A percentile compares a stretch with the other conserved stretches of the same genome.
Evolutionary conservation across 2,113 vertebrate species (phyloP).

Genomic region (Mesoclemmys tuberculata): DNA sequence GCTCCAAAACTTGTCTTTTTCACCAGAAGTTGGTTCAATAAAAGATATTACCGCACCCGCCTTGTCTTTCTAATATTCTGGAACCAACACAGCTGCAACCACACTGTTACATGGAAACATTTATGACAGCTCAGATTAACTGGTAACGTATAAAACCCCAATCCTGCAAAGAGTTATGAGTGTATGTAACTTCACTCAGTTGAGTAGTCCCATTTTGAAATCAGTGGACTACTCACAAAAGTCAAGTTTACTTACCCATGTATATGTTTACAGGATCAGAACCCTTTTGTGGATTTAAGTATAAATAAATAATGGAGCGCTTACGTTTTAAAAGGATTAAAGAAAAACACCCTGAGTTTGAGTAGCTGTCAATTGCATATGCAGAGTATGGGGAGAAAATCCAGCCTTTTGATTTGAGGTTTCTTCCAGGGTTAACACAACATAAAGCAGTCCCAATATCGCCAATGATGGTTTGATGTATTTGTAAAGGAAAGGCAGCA

Average conservation of each 20-base stretch:
- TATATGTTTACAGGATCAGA: slow-evolving; percentile 10
- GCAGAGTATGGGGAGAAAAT: background rate
- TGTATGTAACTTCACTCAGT: background rate
- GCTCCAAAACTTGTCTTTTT: background rate
- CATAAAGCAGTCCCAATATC: slow-evolving; percentile 11
- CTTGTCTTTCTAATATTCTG: background rate
- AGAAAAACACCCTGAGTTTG: slow-evolving; percentile 1
- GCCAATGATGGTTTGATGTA: background rate
- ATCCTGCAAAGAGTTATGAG: background rate
- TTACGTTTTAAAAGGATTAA: slow-evolving; percentile 27
- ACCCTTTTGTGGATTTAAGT: slow-evolving; percentile 21
- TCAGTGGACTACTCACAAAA: background rate
- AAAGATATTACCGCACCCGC: background rate
- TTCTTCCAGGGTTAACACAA: background rate
- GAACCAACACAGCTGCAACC: background rate
- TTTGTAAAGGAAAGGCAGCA: slow-evolving; percentile 23
- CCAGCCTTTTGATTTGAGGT: slow-evolving; percentile 47
- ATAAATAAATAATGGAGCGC: background rate
- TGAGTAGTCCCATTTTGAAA: background rate
- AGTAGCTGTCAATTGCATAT: slow-evolving; percentile 23
- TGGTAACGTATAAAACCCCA: background rate
- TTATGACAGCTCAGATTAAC: background rate
- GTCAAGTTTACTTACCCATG: background rate
- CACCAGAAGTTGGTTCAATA: background rate
- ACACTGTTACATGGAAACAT: background rate